These are phyloP conservation scores for Agonopterix subpropinquella DNA, from an alignment of 2,888 invertebrate genomes.

Conservation along the genomic window DNA sequence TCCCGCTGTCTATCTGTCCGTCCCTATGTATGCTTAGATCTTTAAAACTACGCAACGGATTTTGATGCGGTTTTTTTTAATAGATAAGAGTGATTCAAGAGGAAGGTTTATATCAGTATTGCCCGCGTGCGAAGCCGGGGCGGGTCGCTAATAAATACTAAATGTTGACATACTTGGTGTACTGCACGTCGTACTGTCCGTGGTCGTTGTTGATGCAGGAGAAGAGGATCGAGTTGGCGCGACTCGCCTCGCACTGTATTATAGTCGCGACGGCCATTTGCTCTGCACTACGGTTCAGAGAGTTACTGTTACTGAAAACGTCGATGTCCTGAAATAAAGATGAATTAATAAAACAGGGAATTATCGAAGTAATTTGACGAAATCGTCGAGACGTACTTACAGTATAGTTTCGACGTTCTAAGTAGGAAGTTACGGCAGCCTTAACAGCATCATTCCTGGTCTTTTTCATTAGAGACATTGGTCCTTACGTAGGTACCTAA, in stretches of 20 bases:
- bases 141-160: no score
- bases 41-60: no score
- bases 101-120: no score
- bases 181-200: constrained; percentile 83
- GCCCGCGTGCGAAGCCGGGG: no score
- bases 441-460: constrained; percentile 80
- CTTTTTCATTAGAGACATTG: constrained; percentile 74
- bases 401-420: constrained; percentile 81
- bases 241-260: constrained; percentile 82
- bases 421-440: constrained; percentile 79
- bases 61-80: no score
- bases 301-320: constrained; percentile 73
- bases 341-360: neutral
- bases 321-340: constrained; percentile 76
- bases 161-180: constrained; percentile 72
- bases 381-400: constrained; percentile 41
- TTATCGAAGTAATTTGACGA: neutral
- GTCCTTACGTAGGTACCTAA: neutral
- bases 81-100: no score
- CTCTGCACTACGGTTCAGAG: constrained; percentile 77
- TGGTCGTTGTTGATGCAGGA: constrained; percentile 86
- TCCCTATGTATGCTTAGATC: no score
- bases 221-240: constrained; percentile 85
- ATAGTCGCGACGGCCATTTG: constrained; percentile 82
- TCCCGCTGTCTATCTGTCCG: no score